These are phyloP conservation scores for Athetis lepigone DNA, from an alignment of 2,888 invertebrate species.

Conservation along the genomic window DNA sequence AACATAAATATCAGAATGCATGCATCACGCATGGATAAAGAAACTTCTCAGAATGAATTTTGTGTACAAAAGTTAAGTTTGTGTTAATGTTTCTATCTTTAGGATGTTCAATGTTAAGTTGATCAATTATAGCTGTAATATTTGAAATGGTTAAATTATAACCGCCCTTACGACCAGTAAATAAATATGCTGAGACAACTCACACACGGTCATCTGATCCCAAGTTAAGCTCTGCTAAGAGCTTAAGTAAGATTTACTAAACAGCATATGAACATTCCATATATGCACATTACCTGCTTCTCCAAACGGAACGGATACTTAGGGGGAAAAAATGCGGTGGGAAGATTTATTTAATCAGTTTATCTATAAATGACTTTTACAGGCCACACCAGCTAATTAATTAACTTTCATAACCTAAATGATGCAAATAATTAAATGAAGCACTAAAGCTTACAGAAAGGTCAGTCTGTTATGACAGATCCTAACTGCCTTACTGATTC, in stretches of 20 bases:
- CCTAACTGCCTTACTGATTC: no score
- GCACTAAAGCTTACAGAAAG: background rate
- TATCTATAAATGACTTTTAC: conserved; percentile 18
- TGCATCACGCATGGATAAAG: conserved; percentile 45
- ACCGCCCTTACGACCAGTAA: background rate
- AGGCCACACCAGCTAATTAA: background rate
- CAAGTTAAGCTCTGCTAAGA: no score
- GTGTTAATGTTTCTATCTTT: conserved; percentile 23
- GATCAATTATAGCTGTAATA: background rate
- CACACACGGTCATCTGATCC: no score
- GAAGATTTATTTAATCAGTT: conserved; percentile 1
- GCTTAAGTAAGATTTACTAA: background rate
- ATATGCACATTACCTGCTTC: background rate
- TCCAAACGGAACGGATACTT: background rate
- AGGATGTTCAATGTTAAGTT: conserved; percentile 9
- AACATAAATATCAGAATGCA: conserved; percentile 56
- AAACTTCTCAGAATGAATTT: conserved; percentile 46
- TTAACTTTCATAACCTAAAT: background rate
- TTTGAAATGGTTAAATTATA: background rate
- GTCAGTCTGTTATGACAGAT: no score
- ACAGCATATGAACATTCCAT: background rate
- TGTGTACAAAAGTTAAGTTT: conserved; percentile 29
- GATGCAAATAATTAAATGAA: background rate
- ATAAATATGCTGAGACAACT: no score
- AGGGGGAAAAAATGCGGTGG: conserved; percentile 24